A percentile compares a stretch with the other conserved stretches of the same genome.
Conservation (phyloP, 2,888 invertebrate species). For the Torymus auratus region DNA sequence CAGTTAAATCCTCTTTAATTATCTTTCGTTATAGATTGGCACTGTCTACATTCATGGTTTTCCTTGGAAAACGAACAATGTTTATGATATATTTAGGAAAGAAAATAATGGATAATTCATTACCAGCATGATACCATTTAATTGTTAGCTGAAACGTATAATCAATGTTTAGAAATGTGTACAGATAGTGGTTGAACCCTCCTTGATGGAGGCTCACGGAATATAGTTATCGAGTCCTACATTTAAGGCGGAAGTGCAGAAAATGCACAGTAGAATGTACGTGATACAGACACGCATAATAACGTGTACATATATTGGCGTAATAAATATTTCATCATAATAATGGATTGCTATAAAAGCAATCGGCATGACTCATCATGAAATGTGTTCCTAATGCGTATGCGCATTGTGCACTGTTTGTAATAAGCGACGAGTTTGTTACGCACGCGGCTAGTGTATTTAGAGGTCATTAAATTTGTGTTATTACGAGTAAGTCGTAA, state of each 20-base stretch:
- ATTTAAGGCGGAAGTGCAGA: constrained; percentile 9
- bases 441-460: neutral
- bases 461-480: neutral
- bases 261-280: constrained; percentile 9
- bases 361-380: constrained; percentile 31
- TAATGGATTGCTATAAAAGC: constrained; percentile 23
- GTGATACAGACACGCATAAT: constrained; percentile 18
- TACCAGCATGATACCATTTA: too few species aligned
- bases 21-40: too few species aligned
- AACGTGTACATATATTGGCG: neutral
- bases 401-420: constrained; percentile 17
- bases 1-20: too few species aligned
- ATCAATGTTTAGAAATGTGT: neutral
- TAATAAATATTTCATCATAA: constrained; percentile 16
- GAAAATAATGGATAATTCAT: too few species aligned
- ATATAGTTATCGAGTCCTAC: constrained; percentile 5
- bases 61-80: too few species aligned
- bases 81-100: too few species aligned
- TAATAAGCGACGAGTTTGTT: neutral
- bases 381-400: constrained; percentile 24
- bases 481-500: neutral
- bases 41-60: too few species aligned
- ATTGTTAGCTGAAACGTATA: neutral
- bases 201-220: neutral
- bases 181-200: constrained; percentile 3